Evolutionary conservation across 2,888 invertebrate genomes (phyloP), one percentile per base, ranked within the genome.

Genomic region (Glomeris marginata): DNA sequence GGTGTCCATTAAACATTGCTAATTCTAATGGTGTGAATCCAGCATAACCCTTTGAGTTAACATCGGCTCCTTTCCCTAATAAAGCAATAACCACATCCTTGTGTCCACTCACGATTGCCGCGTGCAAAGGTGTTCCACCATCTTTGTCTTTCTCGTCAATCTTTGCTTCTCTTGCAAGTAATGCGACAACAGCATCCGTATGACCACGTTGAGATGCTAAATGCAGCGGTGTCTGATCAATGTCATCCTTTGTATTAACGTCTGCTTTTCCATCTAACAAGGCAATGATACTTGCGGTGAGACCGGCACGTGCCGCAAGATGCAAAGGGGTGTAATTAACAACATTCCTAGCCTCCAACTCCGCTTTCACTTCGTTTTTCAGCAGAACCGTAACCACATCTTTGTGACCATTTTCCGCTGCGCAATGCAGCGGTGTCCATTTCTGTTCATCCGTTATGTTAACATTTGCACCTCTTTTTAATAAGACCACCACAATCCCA

Each of bases 151-250:
- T 8, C 3, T 3, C 28, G 28, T 28, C 8, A 3, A 28, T 8
- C 4, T 28, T 28, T 3, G n/a, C n/a, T n/a, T n/a, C n/a, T n/a
- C n/a, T n/a, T n/a, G n/a, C n/a, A n/a, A n/a, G n/a, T 55, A 91
- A 70, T 56, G 75, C 74, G 61, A 75, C 74, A 2, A 83, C 83
- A 59, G 85, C 85, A 55, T 81, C 80, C 49, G 75, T 70, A 11
- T 80, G 77, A 61, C 80, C 76, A 60, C 80, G 83, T 57, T 83
- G 75, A 46, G 86, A 84, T 1, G 90, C 90, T 64, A 82, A 85
- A 64, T 87, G 85, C 54, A 91, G 68, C 1, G 90, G 81, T 38
- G 84, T 84, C 55, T 77, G 76, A 49, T 61, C 54, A 41, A 63
- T 63, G n/a, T n/a, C n/a, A n/a, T n/a, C n/a, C n/a, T n/a, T n/a